Evolutionary conservation across 2,888 invertebrate genomes (phyloP), one percentile per base, ranked within the genome.

Genomic region (Macropis europaea): DNA sequence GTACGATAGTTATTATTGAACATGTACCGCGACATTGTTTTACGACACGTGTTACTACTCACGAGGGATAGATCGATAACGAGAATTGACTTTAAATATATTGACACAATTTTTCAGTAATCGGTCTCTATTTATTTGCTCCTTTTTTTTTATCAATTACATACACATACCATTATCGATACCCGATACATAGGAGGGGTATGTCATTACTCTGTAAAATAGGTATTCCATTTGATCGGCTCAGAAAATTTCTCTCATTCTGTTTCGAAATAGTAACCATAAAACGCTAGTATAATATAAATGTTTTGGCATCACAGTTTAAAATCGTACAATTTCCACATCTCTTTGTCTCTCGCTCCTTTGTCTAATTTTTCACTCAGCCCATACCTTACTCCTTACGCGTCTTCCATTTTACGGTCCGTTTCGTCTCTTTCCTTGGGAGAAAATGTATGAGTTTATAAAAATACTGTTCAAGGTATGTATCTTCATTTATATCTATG

Each of bases 151-250:
- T 72, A 75, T 75, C 62, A 77, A 77, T 78, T 81, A 85, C 82
- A 83, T 82, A 83, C 72, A 79, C 82, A 73, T 82, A 77, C 79
- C 76, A 77, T n/a, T 48, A 76, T 82, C 75, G 76, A 75, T 81
- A 77, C 78, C 75, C 77, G 76, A 69, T 79, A 78, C 66, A 81
- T 77, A 77, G 81, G 77, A 71, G 77, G 78, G 81, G 74, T 82
- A 79, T 82, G 84, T 84, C 85, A 76, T 81, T 82, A 83, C 76
- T 86, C 79, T 73, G 79, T 82, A 86, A 87, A 86, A 87, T 82
- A 81, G 57, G 56, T 66, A 74, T 81, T 82, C 72, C 68, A 72
- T 79, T 81, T 74, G 68, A 71, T 67, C 76, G 56, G 76, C 73
- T 81, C 72, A 69, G 62, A 78, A 80, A 69, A 69, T 71, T 70